These are phyloP conservation scores for Polyergus mexicanus DNA, from an alignment of 1,140 invertebrate genomes.

Conservation along the genomic window DNA sequence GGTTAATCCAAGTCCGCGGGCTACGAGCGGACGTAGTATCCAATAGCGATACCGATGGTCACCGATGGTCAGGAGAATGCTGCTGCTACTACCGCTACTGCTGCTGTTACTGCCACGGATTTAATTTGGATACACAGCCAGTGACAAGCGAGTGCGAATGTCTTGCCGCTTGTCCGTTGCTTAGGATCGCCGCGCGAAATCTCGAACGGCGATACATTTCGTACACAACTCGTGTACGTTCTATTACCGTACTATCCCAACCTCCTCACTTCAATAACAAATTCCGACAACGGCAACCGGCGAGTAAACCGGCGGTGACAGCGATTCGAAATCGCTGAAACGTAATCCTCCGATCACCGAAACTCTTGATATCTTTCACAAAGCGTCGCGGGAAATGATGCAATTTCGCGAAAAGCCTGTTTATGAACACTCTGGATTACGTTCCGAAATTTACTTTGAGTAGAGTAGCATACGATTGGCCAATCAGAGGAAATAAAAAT, in stretches of 20 bases:
- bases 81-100: neutral
- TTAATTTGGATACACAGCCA: neutral
- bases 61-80: neutral
- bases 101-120: neutral
- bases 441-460: too few species aligned
- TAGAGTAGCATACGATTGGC: too few species aligned
- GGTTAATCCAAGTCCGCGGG: slow-evolving; percentile 75
- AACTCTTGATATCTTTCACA: slow-evolving; percentile 32
- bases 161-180: slow-evolving; percentile 26
- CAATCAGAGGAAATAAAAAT: too few species aligned
- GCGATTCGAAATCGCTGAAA: neutral
- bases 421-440: neutral
- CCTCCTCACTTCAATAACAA: slow-evolving; percentile 2
- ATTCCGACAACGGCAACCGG: neutral
- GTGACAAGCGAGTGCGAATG: slow-evolving; percentile 8
- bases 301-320: neutral
- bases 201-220: slow-evolving; percentile 65
- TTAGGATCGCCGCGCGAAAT: slow-evolving; percentile 59
- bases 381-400: neutral
- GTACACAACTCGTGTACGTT: slow-evolving; percentile 58
- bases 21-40: neutral
- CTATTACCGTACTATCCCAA: slow-evolving; percentile 38
- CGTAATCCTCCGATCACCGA: neutral
- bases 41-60: neutral
- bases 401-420: neutral